Percentiles rank a stretch among this genome's conserved stretches.
These are phyloP conservation scores for Parnassius orleans DNA, from an alignment of 2,888 invertebrate species.

Conservation along the genomic window DNA sequence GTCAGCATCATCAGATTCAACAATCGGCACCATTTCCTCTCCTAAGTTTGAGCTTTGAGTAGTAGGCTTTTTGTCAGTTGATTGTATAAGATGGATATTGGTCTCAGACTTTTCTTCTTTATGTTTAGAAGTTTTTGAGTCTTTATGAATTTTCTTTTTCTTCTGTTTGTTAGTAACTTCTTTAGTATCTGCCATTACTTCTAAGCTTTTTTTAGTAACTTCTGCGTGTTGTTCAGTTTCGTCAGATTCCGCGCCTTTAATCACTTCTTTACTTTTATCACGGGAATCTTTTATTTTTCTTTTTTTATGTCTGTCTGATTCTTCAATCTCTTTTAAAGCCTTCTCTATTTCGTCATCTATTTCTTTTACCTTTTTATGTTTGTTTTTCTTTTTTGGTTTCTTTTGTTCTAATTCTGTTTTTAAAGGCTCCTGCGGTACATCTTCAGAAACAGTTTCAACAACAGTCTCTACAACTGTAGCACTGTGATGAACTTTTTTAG, in stretches of 20 bases:
- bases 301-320: slow-evolving; percentile 59
- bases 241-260: slow-evolving; percentile 26
- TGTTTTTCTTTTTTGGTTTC: slow-evolving; percentile 65
- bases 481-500: slow-evolving; percentile 58
- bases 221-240: slow-evolving; percentile 24
- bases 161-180: slow-evolving; percentile 33
- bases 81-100: not conserved
- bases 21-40: not conserved
- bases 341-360: slow-evolving; percentile 67
- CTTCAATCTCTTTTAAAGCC: slow-evolving; percentile 72
- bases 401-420: slow-evolving; percentile 46
- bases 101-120: slow-evolving; percentile 3
- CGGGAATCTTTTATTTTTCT: slow-evolving; percentile 52
- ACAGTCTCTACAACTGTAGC: slow-evolving; percentile 51
- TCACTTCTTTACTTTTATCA: slow-evolving; percentile 47
- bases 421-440: slow-evolving; percentile 34
- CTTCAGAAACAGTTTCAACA: slow-evolving; percentile 33
- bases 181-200: slow-evolving; percentile 32
- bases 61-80: not conserved
- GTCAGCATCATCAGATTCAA: not conserved
- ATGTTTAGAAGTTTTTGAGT: slow-evolving; percentile 27
- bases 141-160: slow-evolving; percentile 40
- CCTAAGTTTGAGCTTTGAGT: not conserved
- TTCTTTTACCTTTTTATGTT: slow-evolving; percentile 58
- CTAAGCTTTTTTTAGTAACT: not conserved